Conservation (phyloP, 2,888 invertebrate genomes). For the Crematogaster levior region DNA sequence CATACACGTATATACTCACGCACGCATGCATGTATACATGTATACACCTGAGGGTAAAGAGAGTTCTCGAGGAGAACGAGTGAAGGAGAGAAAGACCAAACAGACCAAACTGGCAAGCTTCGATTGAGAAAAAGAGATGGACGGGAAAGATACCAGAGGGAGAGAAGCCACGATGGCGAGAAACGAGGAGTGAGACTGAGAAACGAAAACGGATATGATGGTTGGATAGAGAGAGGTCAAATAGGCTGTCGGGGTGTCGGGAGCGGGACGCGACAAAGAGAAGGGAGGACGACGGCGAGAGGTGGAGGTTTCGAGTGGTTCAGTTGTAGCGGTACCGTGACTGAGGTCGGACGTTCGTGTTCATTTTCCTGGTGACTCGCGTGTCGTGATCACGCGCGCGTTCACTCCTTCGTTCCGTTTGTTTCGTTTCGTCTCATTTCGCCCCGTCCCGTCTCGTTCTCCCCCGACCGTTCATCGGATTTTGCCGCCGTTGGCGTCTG, state of each 20-base stretch:
- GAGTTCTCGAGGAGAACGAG: not conserved
- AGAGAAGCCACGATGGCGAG: conserved; percentile 59
- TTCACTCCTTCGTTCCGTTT: conserved; percentile 13
- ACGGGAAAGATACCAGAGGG: conserved; percentile 36
- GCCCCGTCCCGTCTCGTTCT: conserved; percentile 40
- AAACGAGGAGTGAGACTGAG: conserved; percentile 26
- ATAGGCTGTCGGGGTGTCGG: conserved; percentile 55
- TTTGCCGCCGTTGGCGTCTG: conserved; percentile 62
- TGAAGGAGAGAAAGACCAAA: conserved; percentile 21
- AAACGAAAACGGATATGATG: conserved; percentile 31
- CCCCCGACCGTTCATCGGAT: conserved; percentile 35
- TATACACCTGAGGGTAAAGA: not conserved
- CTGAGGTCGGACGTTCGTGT: conserved; percentile 77
- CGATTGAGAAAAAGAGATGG: conserved; percentile 18
- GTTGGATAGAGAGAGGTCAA: conserved; percentile 55
- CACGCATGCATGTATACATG: no score
- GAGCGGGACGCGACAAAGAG: conserved; percentile 60
- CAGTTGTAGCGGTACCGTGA: conserved; percentile 84
- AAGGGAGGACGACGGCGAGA: conserved; percentile 72
- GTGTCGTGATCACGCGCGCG: conserved; percentile 35
- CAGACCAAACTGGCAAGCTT: not conserved
- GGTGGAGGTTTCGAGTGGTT: conserved; percentile 81
- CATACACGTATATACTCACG: not conserved
- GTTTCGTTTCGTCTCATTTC: conserved; percentile 52
- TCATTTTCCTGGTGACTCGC: conserved; percentile 59